A percentile compares a stretch with the other conserved stretches of the same genome.
Evolutionary conservation across 2,888 invertebrate species (phyloP).

Genomic region (Platycnemis pennipes): DNA sequence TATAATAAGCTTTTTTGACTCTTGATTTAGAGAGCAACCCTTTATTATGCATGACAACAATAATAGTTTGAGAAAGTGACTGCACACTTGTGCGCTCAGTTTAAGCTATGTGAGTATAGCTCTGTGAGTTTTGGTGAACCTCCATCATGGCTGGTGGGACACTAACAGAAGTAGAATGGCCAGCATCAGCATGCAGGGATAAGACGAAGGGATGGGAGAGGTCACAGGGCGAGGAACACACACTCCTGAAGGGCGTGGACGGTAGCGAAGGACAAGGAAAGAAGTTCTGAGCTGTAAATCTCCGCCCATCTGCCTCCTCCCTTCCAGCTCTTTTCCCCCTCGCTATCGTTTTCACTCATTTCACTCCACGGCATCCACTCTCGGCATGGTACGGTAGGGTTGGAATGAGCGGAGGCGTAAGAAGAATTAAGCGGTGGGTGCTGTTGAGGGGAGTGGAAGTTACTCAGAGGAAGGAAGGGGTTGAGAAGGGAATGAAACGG

Average conservation of each 20-base stretch:
- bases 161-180: neutral
- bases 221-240: slow-evolving; percentile 61
- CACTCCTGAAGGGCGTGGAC: slow-evolving; percentile 49
- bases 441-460: neutral
- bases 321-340: slow-evolving; percentile 9
- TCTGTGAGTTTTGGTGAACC: neutral
- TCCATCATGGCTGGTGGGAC: neutral
- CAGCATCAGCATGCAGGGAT: neutral
- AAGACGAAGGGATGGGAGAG: neutral
- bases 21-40: too few relatives aligned
- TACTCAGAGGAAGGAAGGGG: neutral
- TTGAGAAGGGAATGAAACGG: neutral
- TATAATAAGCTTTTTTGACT: too few relatives aligned
- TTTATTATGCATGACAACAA: too few relatives aligned
- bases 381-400: neutral
- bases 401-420: slow-evolving; percentile 38
- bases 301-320: slow-evolving; percentile 62
- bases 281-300: slow-evolving; percentile 63
- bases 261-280: slow-evolving; percentile 68
- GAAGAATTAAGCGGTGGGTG: slow-evolving; percentile 36
- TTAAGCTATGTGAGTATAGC: too few relatives aligned
- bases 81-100: too few relatives aligned
- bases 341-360: slow-evolving; percentile 54
- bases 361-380: slow-evolving; percentile 39
- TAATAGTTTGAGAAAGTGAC: too few relatives aligned